Base-by-base conservation (phyloP, 2,888 invertebrate species). In the Sarcophaga caerulescens region DNA sequence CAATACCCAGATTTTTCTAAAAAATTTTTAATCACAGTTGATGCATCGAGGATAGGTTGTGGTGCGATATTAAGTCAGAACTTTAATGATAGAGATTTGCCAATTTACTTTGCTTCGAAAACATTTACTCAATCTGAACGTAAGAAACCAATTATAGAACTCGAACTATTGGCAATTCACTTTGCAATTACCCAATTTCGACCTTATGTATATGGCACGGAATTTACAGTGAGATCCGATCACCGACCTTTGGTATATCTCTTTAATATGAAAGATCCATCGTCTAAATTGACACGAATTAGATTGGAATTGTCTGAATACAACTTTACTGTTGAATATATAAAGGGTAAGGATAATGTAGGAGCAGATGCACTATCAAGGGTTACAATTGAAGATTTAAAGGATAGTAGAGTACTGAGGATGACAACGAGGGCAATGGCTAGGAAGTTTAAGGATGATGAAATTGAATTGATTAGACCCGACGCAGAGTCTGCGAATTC, bases 241-340 rank as follows among this genome's bases (percentile, higher is more conserved):
- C 89, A 90, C 73, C 81, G 85, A 74, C 89, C 88, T 0, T 70
- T 90, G 23, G 45, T 88, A 4, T 90, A 89, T 71, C 69, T 90
- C 19, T 89, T 88, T 68, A 80, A 63, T n/a, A 71, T 71, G 8
- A 71, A 71, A 19, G 71, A 88, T 35, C 57, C 73, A 45, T 23
- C 69, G 1, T 66, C 66, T 3, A 77, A 68, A 35, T n/a, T 80
- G 14, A 71, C 65, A 4, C n/a, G 57, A 19, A 80, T 73, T 25
- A 52, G 80, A 19, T 52, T 80, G 2, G 57, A 80, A 63, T 25
- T 80, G 4, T 52, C 71, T 47, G 45, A 47, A 47, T 47, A 47
- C 12, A 47, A 47, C 12, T 47, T 47, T 47, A 19, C 6, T n/a
- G n/a, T 74, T 17, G 62, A 62, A 19, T 74, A 23, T 23, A 23